Conservation (phyloP, 2,797 vertebrate species). For the Ibycter americanus region DNA sequence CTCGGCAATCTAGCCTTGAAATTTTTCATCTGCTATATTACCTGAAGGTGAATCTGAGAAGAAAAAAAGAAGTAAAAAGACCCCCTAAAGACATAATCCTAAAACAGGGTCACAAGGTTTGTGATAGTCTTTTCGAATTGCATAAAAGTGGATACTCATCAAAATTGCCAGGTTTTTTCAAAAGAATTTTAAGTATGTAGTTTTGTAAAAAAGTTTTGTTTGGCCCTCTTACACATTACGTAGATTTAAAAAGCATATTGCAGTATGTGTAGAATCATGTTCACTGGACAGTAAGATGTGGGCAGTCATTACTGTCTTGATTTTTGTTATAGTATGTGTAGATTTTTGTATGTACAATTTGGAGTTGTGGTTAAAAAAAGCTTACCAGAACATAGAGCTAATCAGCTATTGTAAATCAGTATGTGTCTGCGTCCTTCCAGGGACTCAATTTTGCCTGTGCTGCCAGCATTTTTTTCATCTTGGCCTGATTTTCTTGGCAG, state of each 20-base stretch:
- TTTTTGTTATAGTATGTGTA: background rate
- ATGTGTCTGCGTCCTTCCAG: background rate
- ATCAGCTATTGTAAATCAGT: background rate
- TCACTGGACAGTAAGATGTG: background rate
- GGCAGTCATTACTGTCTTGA: background rate
- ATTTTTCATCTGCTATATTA: background rate
- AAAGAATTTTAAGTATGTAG: background rate
- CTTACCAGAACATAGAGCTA: background rate
- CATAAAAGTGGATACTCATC: background rate
- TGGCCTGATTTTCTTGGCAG: conserved; percentile 24
- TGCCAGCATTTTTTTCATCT: background rate
- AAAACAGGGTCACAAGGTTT: background rate
- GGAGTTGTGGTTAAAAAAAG: background rate
- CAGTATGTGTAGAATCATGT: background rate
- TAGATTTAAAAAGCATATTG: background rate
- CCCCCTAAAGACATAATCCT: background rate
- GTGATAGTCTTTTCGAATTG: background rate
- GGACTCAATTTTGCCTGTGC: background rate
- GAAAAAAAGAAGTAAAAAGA: background rate
- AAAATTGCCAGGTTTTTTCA: background rate
- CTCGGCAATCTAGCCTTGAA: background rate
- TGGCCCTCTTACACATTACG: fast-evolving
- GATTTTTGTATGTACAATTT: background rate
- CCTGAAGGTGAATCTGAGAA: background rate
- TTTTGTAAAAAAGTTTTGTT: background rate